Base-by-base conservation (phyloP, 2,888 invertebrate species). In the Microplitis deprimator region DNA sequence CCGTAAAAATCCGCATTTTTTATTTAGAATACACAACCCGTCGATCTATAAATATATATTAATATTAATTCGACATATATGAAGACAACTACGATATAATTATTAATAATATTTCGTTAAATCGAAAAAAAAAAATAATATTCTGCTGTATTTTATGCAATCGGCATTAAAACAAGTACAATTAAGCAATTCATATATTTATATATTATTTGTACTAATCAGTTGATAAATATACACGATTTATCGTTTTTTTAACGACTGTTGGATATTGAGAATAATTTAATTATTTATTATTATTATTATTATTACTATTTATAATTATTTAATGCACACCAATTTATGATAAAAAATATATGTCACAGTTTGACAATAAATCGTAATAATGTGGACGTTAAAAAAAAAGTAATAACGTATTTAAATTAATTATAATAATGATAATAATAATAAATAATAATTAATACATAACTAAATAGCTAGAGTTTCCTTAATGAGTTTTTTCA, bases 401-500 rank as follows among this genome's bases (percentile, higher is more conserved):
- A 16, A 16, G n/a, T 17, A 29, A 29, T 4, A 29, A 29, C 7
- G 20, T 17, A n/a, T 20, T 17, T 16, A 20, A 62, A 16, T 7
- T 17, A 29, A 29, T 29, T 17, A 62, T n/a, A 17, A 62, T 13
- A 62, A 50, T 50, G 50, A 50, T 50, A 62, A 62, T 62, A 62
- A 29, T 29, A 29, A 29, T 29, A 29, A 29, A 29, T 29, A 62
- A 62, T 17, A 69, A 41, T 64, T 61, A n/a, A 71, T 41, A 62
- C 59, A 39, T 59, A 73, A 84, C 84, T 94, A 95, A 92, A 95
- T 93, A 81, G 94, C 93, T 82, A 97, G 92, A 17, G 96, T 96
- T 90, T 97, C 97, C 86, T 94, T 95, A 82, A 98, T 94, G 79
- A 98, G 92, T 90, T 97, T 97, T 86, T 96, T 95, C 92, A 98